These are phyloP conservation scores for Drosophila athabasca DNA, from an alignment of 1,140 invertebrate genomes.

Conservation along the genomic window DNA sequence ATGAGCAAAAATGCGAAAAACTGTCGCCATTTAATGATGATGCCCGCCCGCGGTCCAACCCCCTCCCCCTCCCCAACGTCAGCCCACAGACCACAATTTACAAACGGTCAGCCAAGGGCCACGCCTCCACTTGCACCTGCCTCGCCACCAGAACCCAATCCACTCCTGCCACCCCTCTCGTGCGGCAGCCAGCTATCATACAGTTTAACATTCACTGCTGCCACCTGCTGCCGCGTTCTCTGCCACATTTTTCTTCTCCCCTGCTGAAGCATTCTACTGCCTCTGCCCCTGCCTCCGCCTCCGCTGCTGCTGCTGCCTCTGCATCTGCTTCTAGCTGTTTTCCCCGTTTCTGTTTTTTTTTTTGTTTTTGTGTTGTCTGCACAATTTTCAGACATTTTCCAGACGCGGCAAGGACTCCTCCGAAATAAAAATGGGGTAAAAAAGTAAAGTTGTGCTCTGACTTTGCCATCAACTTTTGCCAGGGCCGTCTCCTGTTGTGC, in stretches of 20 bases:
- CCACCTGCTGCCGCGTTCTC: slow-evolving; percentile 49
- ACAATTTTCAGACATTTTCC: slow-evolving; percentile 81
- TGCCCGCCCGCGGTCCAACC: slow-evolving; percentile 9
- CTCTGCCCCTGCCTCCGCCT: too few species aligned
- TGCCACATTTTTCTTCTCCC: neutral
- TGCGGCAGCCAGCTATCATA: slow-evolving; percentile 48
- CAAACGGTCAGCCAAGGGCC: slow-evolving; percentile 57
- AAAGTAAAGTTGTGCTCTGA: slow-evolving; percentile 39
- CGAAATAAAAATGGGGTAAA: slow-evolving; percentile 44
- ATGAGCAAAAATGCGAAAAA: slow-evolving; percentile 52
- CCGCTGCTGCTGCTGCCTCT: neutral
- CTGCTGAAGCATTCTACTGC: too few species aligned
- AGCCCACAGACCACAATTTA: slow-evolving; percentile 28
- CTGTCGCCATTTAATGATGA: slow-evolving; percentile 65
- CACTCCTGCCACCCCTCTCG: slow-evolving; percentile 2
- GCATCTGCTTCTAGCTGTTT: slow-evolving; percentile 22
- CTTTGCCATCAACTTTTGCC: slow-evolving; percentile 74
- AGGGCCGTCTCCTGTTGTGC: slow-evolving; percentile 47
- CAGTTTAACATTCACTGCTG: slow-evolving; percentile 64
- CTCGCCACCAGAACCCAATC: slow-evolving; percentile 21
- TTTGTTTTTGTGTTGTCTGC: slow-evolving; percentile 58
- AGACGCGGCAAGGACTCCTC: slow-evolving; percentile 62
- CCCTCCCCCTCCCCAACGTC: neutral
- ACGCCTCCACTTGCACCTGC: slow-evolving; percentile 33
- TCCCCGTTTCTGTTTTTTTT: slow-evolving; percentile 31